These are phyloP conservation scores for Trichopoda pennipes DNA, from an alignment of 2,888 invertebrate species.

Conservation along the genomic window DNA sequence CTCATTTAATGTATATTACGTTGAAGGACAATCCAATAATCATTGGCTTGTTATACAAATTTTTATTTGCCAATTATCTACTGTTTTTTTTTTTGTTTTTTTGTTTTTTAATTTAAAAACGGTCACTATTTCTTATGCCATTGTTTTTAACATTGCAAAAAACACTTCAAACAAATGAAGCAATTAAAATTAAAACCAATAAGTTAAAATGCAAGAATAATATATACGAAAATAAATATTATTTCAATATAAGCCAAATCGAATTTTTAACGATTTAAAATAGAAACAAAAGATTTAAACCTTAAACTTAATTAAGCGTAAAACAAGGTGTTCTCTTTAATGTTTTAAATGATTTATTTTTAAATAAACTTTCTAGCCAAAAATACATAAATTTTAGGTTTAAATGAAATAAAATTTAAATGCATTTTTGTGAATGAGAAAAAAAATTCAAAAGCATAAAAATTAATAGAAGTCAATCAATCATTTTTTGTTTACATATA, in stretches of 20 bases:
- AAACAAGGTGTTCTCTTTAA: not conserved
- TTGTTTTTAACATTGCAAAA: too few species aligned
- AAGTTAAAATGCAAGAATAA: not conserved
- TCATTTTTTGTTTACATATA: too few species aligned
- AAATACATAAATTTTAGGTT: too few species aligned
- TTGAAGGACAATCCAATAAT: slow-evolving; percentile 38
- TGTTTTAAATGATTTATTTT: too few species aligned
- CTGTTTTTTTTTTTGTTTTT: not conserved
- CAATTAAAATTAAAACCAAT: not conserved
- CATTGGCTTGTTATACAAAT: not conserved
- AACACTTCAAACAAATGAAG: too few species aligned
- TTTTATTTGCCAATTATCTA: slow-evolving; percentile 40
- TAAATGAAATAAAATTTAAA: too few species aligned
- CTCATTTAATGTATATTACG: slow-evolving; percentile 38
- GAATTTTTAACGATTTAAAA: not conserved
- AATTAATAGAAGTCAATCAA: too few species aligned
- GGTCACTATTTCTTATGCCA: not conserved
- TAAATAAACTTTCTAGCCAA: too few species aligned
- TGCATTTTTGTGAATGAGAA: too few species aligned
- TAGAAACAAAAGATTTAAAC: slow-evolving; percentile 27
- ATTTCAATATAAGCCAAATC: not conserved
- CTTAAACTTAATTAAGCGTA: slow-evolving; percentile 32
- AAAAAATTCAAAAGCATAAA: too few species aligned
- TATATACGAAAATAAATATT: not conserved
- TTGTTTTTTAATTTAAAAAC: too few species aligned